Evolutionary conservation across 2,113 vertebrate genomes (phyloP).

Genomic region (Gobius niger): DNA sequence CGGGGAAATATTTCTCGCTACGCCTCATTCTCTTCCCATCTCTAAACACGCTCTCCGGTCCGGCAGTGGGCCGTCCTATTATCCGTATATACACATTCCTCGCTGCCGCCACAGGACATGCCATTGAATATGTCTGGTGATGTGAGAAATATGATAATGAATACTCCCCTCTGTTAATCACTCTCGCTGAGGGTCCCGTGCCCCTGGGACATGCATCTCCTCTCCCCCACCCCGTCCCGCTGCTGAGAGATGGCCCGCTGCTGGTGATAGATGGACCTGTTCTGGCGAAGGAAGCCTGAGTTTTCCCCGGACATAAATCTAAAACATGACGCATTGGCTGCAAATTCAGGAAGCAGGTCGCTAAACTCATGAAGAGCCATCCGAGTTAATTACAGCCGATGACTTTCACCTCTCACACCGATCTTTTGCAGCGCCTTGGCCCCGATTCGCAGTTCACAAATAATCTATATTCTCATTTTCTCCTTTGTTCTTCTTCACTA

Average conservation of each 20-base stretch:
- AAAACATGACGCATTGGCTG: constrained; percentile 46
- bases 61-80: constrained; percentile 42
- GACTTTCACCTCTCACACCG: constrained; percentile 44
- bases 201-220: constrained; percentile 52
- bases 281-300: constrained; percentile 43
- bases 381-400: constrained; percentile 61
- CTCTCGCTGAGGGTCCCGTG: constrained; percentile 43
- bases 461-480: constrained; percentile 38
- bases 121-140: constrained; percentile 73
- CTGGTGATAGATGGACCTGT: constrained; percentile 62
- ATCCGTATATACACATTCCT: constrained; percentile 63
- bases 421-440: constrained; percentile 26
- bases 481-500: constrained; percentile 4
- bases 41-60: constrained; percentile 10
- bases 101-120: constrained; percentile 49
- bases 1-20: constrained; percentile 25
- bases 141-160: constrained; percentile 77
- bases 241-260: constrained; percentile 44
- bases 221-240: constrained; percentile 6
- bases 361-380: constrained; percentile 41
- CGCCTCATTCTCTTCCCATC: constrained; percentile 3
- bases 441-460: constrained; percentile 24
- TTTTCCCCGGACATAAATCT: constrained; percentile 60
- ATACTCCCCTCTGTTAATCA: constrained; percentile 73
- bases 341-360: constrained; percentile 61